A percentile compares a stretch with the other conserved stretches of the same genome.
Evolutionary conservation across 2,797 vertebrate genomes (phyloP).

Genomic region (Eupleurogrammus muticus): DNA sequence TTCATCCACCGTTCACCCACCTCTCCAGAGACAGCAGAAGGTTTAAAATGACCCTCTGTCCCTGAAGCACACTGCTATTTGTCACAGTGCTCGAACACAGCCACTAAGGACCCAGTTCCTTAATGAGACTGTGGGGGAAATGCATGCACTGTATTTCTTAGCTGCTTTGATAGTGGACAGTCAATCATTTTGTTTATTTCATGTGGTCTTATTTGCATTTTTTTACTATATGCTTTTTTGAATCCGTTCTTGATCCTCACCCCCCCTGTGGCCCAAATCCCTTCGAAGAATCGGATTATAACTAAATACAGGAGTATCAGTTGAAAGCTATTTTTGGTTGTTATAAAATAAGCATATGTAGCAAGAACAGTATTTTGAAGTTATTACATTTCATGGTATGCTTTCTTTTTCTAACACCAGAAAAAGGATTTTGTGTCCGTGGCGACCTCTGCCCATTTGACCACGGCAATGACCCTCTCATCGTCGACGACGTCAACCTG

Average conservation of each 20-base stretch:
- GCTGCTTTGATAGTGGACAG: constrained; percentile 6
- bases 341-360: neutral
- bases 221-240: neutral
- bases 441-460: constrained; percentile 97
- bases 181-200: constrained; percentile 16
- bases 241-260: neutral
- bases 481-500: constrained; percentile 96
- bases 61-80: constrained; percentile 64
- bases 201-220: neutral
- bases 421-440: constrained; percentile 97
- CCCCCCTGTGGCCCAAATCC: no score
- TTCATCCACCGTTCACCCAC: neutral
- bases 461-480: constrained; percentile 96
- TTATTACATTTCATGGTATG: neutral
- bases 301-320: neutral
- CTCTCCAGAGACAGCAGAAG: constrained; percentile 41
- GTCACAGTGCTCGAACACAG: constrained; percentile 49
- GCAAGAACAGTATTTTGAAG: neutral
- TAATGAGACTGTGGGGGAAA: constrained; percentile 75
- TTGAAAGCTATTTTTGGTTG: neutral
- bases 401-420: constrained; percentile 76
- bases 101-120: constrained; percentile 43
- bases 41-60: constrained; percentile 73
- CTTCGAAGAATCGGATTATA: neutral
- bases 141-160: constrained; percentile 1